Evolutionary conservation across 2,797 vertebrate species (phyloP), one percentile per base, ranked within the genome.

Genomic region (Hirundo rustica): DNA sequence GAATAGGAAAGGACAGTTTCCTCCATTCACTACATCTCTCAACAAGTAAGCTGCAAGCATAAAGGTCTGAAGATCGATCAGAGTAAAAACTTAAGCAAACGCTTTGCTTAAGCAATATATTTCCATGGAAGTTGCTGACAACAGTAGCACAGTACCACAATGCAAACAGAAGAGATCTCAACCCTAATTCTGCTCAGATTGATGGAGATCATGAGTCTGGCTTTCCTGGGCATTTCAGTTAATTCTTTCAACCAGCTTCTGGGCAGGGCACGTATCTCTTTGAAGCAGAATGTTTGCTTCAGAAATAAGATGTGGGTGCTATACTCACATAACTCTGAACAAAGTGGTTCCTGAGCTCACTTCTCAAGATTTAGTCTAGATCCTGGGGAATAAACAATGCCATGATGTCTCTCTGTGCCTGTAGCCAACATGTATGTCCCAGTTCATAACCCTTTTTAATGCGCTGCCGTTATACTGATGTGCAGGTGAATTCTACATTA

Each of bases 351-450:
- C 29, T 64, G 27, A 92, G 18, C 54, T 62, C 34, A 13, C 40
- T 72, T 58, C 61, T 83, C 32, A 50, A 74, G 54, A 44, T 61
- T 85, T 64, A 65, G 27, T 88, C 47, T 71, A 72, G 20, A 83
- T 32, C 15, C 34, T 77, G 38, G 23, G 20, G 19, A 94, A 95
- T 40, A 84, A 78, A 70, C 20, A 88, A 66, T 6, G 10, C 21
- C 32, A 54, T 14, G 54, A 55, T 32, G 13, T 47, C 71, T 79
- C 47, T 21, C 23, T 74, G 66, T 62, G 38, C 22, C 58, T 62
- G 50, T 0, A 87, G 67, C 16, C 4, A 89, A 65, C 7, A 30
- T 0, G 0, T 15, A 21, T 4, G 6, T 50, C 74, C 74, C 50
- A 50, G 10, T 36, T 67, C 45, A 51, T 17, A 64, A 60, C 48